Percentiles rank a stretch among this genome's conserved stretches.
These are phyloP conservation scores for Motacilla tschutschensis DNA, from an alignment of 2,113 vertebrate genomes.

Conservation along the genomic window DNA sequence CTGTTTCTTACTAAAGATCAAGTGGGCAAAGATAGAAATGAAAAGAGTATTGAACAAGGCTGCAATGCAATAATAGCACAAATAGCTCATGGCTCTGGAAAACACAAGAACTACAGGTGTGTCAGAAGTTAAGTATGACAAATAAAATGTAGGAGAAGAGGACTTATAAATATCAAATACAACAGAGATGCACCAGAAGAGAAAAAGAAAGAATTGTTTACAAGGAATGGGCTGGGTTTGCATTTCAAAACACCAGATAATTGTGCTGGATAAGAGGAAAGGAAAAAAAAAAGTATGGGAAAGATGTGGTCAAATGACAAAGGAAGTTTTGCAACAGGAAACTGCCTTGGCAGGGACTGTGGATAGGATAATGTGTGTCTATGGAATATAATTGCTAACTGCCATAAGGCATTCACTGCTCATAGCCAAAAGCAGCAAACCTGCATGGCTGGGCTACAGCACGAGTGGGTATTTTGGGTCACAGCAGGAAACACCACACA, in stretches of 20 bases:
- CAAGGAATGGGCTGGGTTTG: not conserved
- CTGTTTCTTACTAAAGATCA: not conserved
- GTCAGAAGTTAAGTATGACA: not conserved
- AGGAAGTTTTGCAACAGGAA: constrained; percentile 30
- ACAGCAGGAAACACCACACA: not conserved
- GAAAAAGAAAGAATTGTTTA: not conserved
- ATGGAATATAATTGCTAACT: not conserved
- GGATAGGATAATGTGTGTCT: not conserved
- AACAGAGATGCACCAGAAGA: not conserved
- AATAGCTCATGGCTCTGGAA: not conserved
- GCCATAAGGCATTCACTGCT: not conserved
- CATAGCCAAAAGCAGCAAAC: constrained; percentile 19
- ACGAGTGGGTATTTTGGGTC: not conserved
- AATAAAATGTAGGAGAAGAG: not conserved
- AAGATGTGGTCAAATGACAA: not conserved
- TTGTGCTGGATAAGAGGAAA: constrained; percentile 5
- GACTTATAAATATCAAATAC: not conserved
- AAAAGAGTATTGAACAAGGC: not conserved
- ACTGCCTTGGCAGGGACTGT: not conserved
- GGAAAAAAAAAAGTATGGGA: not conserved
- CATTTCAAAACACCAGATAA: not conserved
- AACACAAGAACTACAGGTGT: not conserved
- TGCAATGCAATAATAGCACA: not conserved
- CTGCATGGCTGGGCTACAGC: not conserved
- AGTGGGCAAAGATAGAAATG: not conserved